Evolutionary conservation across 2,888 invertebrate genomes (phyloP).

Genomic region (Dasypolia templi): DNA sequence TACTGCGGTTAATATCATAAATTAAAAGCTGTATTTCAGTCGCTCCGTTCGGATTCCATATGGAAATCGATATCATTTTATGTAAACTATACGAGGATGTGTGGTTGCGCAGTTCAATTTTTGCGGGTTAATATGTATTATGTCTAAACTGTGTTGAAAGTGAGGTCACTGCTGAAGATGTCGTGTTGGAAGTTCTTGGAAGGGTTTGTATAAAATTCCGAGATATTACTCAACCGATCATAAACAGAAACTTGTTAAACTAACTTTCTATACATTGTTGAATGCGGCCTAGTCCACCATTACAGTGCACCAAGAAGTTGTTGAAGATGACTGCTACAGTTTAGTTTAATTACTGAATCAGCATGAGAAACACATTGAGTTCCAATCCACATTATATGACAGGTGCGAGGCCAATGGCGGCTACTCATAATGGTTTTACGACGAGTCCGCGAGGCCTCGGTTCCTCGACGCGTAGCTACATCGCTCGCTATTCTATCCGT

Average conservation of each 20-base stretch:
- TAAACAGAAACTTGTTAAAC: not conserved
- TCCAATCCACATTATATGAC: slow-evolving; percentile 1
- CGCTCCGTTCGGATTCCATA: slow-evolving; percentile 14
- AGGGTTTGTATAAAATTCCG: slow-evolving; percentile 15
- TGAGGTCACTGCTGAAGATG: slow-evolving; percentile 9
- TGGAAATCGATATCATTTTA: slow-evolving; percentile 40
- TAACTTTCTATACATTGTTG: not conserved
- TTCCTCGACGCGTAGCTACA: not conserved
- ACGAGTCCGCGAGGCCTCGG: slow-evolving; percentile 1
- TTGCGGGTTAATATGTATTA: not conserved
- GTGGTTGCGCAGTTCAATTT: slow-evolving; percentile 10
- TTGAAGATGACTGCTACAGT: slow-evolving; percentile 1
- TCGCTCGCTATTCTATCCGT: not conserved
- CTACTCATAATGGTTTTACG: slow-evolving; percentile 23
- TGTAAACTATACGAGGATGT: slow-evolving; percentile 27
- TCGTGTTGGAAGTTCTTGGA: not conserved
- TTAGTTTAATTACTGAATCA: slow-evolving; percentile 19
- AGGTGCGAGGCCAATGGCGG: slow-evolving; percentile 24
- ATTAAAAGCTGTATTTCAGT: slow-evolving; percentile 61
- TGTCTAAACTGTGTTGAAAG: not conserved
- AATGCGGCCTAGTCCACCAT: not conserved
- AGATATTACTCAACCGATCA: not conserved
- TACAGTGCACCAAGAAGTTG: not conserved
- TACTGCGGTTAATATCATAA: slow-evolving; percentile 58
- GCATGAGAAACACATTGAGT: slow-evolving; percentile 34